Percentiles rank a stretch among this genome's conserved stretches.
phyloP scores from a whole-genome alignment of 2,113 vertebrate genomes.

The Probosciger aterrimus region DNA sequence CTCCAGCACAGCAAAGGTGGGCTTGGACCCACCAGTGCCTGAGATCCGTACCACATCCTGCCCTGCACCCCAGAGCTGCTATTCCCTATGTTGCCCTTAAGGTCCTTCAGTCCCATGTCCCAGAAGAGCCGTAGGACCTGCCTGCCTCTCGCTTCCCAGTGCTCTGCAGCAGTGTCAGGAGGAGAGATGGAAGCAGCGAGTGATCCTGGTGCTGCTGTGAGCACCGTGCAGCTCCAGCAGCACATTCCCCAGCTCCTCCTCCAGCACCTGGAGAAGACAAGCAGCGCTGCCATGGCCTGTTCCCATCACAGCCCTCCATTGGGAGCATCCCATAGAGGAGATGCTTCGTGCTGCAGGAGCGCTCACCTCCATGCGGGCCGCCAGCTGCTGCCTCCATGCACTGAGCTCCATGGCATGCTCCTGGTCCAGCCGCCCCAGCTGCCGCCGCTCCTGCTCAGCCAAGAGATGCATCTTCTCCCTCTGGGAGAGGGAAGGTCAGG shows the following conservation, averaged over 20 bases:
- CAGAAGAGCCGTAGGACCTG: accelerated
- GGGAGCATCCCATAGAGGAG: neutral
- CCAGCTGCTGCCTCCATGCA: conserved; percentile 67
- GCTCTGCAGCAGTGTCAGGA: neutral
- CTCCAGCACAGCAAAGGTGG: accelerated
- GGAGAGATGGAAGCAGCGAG: conserved; percentile 53
- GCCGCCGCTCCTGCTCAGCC: conserved; percentile 66
- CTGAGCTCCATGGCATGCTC: conserved; percentile 72
- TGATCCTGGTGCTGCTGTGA: neutral
- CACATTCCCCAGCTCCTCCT: conserved; percentile 61
- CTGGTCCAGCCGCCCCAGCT: conserved; percentile 65
- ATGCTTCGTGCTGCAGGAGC: neutral
- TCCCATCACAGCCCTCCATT: neutral
- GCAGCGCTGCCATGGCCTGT: accelerated
- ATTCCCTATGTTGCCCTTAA: accelerated
- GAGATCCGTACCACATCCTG: accelerated
- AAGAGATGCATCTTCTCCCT: conserved; percentile 67
- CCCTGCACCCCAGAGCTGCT: neutral
- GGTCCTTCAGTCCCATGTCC: neutral
- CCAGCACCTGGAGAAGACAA: conserved; percentile 53
- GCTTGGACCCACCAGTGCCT: neutral
- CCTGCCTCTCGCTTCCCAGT: neutral
- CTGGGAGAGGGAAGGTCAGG: conserved; percentile 9
- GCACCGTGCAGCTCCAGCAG: neutral
- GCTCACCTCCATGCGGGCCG: conserved; percentile 64